Base-by-base conservation (phyloP, 2,113 vertebrate genomes). In the Semicossyphus pulcher region DNA sequence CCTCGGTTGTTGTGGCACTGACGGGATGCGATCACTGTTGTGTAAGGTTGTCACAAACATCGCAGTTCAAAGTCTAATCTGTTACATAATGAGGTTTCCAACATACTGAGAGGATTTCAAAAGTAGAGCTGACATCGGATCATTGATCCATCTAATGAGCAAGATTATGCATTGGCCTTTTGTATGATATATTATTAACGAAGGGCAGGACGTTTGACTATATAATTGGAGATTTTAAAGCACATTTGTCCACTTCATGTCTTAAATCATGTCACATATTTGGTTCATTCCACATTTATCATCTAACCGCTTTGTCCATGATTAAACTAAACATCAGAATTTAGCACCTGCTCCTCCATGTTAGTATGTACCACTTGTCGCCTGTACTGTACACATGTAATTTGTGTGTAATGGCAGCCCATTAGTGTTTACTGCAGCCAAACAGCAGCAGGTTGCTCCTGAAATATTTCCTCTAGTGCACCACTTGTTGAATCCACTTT, bases 401-500 rank as follows among this genome's bases (percentile, higher is more conserved):
- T 76, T 42, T 62, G 67, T 61, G 44, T 72, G 62, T 65, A 72
- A 86, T 76, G 67, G 83, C 78, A 76, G 77, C 75, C 72, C 32
- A 15, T 45, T 16, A 73, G 34, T 57, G 39, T 86, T 76, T 64
- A 77, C 67, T 3, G 25, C 72, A 60, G 44, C 62, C 57, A 85
- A 63, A 66, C 67, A 26, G 62, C 71, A 26, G 69, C 76, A 52
- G 76, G 42, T 42, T 21, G 37, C 72, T 69, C 51, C 47, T 34
- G 21, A 81, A 63, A 59, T 15, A 25, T 61, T 49, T 51, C 31
- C 34, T 67, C 29, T 14, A 11, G 10, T 20, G 23, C n/a, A 52
- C 66, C 64, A 87, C 86, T 76, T 90, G 79, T 85, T 81, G 85
- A 86, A 76, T 85, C 45, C 32, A 64, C 48, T 65, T 54, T 20